phyloP scores from a whole-genome alignment of 2,888 invertebrate genomes.

The Xestia ashworthii region DNA sequence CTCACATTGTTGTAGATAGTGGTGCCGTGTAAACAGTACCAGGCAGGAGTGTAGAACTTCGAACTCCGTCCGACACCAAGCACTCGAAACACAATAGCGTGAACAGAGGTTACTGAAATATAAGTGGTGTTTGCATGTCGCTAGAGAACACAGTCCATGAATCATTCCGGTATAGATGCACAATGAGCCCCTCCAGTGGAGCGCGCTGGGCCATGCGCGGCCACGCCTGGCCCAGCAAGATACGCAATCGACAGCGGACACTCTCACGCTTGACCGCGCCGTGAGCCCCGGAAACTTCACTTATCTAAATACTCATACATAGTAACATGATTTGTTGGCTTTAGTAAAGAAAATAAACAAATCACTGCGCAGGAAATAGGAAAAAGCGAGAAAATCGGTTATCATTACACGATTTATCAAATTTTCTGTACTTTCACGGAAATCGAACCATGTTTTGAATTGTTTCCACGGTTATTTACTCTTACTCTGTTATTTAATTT shows the following conservation, averaged over 20 bases:
- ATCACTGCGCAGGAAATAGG: not conserved
- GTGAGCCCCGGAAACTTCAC: conserved; percentile 47
- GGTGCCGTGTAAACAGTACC: not conserved
- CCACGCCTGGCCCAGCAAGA: conserved; percentile 46
- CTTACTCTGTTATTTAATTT: not conserved
- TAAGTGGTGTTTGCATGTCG: not conserved
- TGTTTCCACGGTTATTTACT: not conserved
- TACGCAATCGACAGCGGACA: conserved; percentile 65
- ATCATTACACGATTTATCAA: not conserved
- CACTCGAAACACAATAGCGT: not conserved
- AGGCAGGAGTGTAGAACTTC: not conserved
- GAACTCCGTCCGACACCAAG: not conserved
- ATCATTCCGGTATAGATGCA: conserved; percentile 23
- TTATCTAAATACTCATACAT: conserved; percentile 56
- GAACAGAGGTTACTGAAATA: not conserved
- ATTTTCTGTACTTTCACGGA: conserved; percentile 8
- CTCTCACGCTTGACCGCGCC: conserved; percentile 58
- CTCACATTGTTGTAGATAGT: no score
- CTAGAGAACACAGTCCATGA: not conserved
- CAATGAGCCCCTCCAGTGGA: conserved; percentile 33
- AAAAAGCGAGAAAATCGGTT: not conserved
- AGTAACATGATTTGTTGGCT: conserved; percentile 1
- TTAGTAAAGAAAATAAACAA: not conserved
- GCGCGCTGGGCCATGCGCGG: conserved; percentile 32
- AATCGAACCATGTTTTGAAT: not conserved